These are phyloP conservation scores for Drosophila saltans DNA, from an alignment of 1,140 invertebrate species.

Conservation along the genomic window DNA sequence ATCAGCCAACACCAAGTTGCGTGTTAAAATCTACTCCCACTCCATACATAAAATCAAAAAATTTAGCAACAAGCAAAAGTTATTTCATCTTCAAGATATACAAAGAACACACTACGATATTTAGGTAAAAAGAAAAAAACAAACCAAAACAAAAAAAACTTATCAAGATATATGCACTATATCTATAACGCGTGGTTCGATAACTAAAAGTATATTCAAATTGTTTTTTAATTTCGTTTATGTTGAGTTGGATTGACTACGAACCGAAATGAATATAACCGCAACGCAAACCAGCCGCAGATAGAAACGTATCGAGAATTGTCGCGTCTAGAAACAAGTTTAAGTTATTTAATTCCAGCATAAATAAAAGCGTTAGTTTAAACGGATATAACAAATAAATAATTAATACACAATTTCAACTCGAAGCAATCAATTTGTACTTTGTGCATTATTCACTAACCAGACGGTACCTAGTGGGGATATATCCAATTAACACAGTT, in stretches of 20 bases:
- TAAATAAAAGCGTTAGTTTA: conserved; percentile 81
- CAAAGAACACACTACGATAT: conserved; percentile 63
- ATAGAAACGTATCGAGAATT: conserved; percentile 68
- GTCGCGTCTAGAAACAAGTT: conserved; percentile 72
- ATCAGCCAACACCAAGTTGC: conserved; percentile 17
- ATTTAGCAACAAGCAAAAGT: conserved; percentile 55
- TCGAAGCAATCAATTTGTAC: conserved; percentile 1
- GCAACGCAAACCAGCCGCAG: conserved; percentile 42
- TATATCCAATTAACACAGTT: too few relatives aligned
- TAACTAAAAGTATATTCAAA: conserved; percentile 30
- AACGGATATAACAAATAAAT: conserved; percentile 80
- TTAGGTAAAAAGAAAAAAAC: conserved; percentile 64
- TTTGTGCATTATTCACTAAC: background rate
- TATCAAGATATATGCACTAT: conserved; percentile 67
- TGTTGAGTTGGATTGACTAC: conserved; percentile 56
- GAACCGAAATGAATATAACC: conserved; percentile 39
- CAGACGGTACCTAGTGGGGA: background rate
- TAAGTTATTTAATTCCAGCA: conserved; percentile 82
- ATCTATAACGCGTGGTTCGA: conserved; percentile 67
- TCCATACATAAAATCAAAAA: conserved; percentile 30
- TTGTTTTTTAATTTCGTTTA: conserved; percentile 60
- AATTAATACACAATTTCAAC: conserved; percentile 77
- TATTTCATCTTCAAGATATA: conserved; percentile 58
- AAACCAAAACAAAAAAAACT: conserved; percentile 36
- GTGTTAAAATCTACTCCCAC: conserved; percentile 29